Conservation (phyloP, 1,140 invertebrate genomes). For the Pectinophora gossypiella region DNA sequence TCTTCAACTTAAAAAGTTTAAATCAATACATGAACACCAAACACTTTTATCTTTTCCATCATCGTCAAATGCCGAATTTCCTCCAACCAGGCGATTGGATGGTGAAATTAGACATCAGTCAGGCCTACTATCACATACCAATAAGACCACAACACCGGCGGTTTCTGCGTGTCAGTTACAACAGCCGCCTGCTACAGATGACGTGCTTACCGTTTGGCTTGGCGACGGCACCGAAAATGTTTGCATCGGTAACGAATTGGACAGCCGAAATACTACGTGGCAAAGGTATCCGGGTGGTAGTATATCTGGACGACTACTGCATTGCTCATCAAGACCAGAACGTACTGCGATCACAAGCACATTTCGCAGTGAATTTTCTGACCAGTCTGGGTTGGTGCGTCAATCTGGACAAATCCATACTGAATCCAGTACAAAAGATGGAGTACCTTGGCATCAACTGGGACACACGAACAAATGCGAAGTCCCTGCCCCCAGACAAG, state of each 20-base stretch:
- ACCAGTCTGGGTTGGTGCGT: background rate
- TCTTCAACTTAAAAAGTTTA: background rate
- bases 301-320: background rate
- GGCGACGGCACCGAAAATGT: conserved; percentile 19
- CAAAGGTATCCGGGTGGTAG: background rate
- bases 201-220: conserved; percentile 30
- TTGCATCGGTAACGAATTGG: conserved; percentile 31
- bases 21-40: background rate
- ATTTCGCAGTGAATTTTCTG: background rate
- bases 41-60: background rate
- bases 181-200: conserved; percentile 17
- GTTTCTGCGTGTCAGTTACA: conserved; percentile 14
- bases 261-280: conserved; percentile 5
- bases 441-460: background rate
- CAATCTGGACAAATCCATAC: background rate
- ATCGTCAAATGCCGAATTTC: background rate
- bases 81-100: background rate
- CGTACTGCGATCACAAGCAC: background rate
- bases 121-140: conserved; percentile 17
- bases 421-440: background rate
- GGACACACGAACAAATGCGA: background rate
- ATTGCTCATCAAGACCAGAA: background rate
- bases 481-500: background rate
- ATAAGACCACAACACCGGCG: conserved; percentile 8
- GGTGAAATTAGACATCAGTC: background rate